A percentile compares a stretch with the other conserved stretches of the same genome.
Conservation (phyloP, 2,888 invertebrate species). For the Rotaria socialis region DNA sequence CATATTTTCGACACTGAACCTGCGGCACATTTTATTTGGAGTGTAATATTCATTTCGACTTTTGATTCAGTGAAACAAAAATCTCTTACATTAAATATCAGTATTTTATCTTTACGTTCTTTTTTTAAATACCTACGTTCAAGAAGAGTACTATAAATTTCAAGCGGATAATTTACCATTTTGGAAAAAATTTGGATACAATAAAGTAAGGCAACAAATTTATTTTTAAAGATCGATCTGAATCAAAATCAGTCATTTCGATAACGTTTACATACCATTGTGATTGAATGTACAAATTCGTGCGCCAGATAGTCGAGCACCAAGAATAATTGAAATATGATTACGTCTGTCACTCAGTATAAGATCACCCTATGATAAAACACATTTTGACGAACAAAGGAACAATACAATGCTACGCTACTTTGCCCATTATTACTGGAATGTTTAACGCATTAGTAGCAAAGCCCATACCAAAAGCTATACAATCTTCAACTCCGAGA, state of each 20-base stretch:
- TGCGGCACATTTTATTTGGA: too few species aligned
- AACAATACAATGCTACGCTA: neutral
- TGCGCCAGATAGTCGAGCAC: constrained; percentile 79
- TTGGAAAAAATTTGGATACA: too few species aligned
- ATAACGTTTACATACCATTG: constrained; percentile 64
- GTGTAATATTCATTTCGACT: too few species aligned
- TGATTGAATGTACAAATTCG: constrained; percentile 75
- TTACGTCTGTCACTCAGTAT: constrained; percentile 93
- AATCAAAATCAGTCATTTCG: too few species aligned
- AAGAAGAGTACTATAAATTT: too few species aligned
- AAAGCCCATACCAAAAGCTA: constrained; percentile 96
- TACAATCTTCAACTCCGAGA: constrained; percentile 84
- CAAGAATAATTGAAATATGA: constrained; percentile 91
- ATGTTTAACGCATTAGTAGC: constrained; percentile 91
- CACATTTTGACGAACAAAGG: neutral
- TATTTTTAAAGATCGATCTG: too few species aligned
- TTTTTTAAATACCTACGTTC: too few species aligned
- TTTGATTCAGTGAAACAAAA: too few species aligned
- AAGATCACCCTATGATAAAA: constrained; percentile 67
- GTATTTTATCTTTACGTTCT: too few species aligned
- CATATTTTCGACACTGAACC: too few species aligned
- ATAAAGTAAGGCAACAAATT: neutral
- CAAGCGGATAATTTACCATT: neutral
- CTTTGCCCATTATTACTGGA: constrained; percentile 70
- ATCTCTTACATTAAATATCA: too few species aligned